Percentiles rank a stretch among this genome's conserved stretches.
Conservation (phyloP, 2,113 vertebrate species). For the Cyrtonyx montezumae region DNA sequence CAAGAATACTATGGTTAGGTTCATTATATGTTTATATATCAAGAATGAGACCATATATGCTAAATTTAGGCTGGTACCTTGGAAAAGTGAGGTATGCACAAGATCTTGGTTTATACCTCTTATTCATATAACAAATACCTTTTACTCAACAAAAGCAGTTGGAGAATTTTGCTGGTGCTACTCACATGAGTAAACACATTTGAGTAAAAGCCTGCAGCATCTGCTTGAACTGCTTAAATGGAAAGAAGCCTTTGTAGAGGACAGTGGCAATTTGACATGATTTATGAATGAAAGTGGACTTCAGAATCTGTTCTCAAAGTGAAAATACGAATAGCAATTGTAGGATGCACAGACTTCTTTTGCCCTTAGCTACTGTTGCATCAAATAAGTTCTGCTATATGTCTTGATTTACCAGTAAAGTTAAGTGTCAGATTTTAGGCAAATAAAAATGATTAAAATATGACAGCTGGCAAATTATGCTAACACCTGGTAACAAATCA, state of each 20-base stretch:
- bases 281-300: conserved; percentile 26
- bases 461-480: conserved; percentile 80
- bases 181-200: neutral
- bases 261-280: neutral
- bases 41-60: neutral
- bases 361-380: conserved; percentile 25
- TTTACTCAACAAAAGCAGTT: neutral
- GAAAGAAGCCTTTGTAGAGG: conserved; percentile 4
- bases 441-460: conserved; percentile 82
- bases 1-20: neutral
- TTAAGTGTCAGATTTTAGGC: conserved; percentile 74
- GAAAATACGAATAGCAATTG: conserved; percentile 32
- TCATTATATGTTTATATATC: neutral
- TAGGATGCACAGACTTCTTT: neutral
- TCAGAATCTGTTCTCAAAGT: neutral
- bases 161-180: neutral
- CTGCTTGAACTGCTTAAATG: neutral
- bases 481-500: conserved; percentile 83
- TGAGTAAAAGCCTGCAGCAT: neutral
- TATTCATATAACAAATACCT: neutral
- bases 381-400: conserved; percentile 62
- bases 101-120: neutral
- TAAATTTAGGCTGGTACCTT: neutral
- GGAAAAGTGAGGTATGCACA: neutral
- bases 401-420: conserved; percentile 78